Percentiles rank a stretch among this genome's conserved stretches.
These are phyloP conservation scores for Seladonia tumulorum DNA, from an alignment of 2,888 invertebrate genomes.

Conservation along the genomic window DNA sequence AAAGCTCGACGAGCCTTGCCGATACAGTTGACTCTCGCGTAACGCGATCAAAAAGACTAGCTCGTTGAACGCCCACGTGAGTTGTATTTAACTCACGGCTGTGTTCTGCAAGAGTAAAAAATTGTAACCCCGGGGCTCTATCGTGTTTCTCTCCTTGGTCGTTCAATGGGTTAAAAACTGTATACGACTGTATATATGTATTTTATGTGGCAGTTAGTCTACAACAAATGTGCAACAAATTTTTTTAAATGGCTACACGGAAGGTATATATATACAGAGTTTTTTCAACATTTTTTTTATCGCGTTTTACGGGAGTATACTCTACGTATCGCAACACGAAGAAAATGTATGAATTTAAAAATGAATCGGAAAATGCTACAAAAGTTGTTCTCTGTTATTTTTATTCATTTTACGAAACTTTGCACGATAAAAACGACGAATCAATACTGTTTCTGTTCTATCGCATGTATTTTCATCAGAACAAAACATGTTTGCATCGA, in stretches of 20 bases:
- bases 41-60: neutral
- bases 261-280: neutral
- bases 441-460: neutral
- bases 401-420: neutral
- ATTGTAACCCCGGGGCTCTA: rapidly evolving
- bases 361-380: neutral
- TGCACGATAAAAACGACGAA: neutral
- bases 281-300: neutral
- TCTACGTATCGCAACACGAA: neutral
- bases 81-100: neutral
- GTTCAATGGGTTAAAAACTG: neutral
- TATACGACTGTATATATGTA: neutral
- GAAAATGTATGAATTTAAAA: neutral
- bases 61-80: neutral
- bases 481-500: neutral
- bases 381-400: neutral
- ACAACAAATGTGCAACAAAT: neutral
- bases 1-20: neutral
- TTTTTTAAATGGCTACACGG: neutral
- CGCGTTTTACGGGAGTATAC: neutral
- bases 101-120: neutral
- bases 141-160: neutral
- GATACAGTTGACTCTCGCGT: neutral
- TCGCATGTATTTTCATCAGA: neutral
- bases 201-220: neutral